Conservation (phyloP, 2,797 vertebrate genomes). For the Takifugu rubripes region DNA sequence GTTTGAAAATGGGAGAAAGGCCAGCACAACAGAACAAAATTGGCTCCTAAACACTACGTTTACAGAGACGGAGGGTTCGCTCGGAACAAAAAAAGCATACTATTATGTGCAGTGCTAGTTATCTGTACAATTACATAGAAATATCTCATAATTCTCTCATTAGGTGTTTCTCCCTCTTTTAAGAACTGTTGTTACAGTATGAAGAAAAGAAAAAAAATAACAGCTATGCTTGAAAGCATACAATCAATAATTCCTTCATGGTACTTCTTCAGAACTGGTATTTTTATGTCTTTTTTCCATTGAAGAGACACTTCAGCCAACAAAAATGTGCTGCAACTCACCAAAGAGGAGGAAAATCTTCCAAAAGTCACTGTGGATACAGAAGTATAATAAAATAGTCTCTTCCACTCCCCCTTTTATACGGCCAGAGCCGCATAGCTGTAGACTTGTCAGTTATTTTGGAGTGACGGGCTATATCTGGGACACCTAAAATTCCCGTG, state of each 20-base stretch:
- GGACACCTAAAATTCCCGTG: slow-evolving; percentile 52
- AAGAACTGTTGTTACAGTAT: slow-evolving; percentile 89
- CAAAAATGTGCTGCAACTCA: slow-evolving; percentile 76
- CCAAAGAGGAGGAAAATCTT: slow-evolving; percentile 77
- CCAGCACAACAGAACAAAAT: slow-evolving; percentile 88
- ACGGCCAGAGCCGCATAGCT: slow-evolving; percentile 56
- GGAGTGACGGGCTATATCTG: slow-evolving; percentile 49
- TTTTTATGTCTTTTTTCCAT: slow-evolving; percentile 48
- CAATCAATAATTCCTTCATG: slow-evolving; percentile 81
- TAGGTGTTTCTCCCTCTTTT: slow-evolving; percentile 81
- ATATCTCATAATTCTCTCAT: slow-evolving; percentile 90
- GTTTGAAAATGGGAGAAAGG: slow-evolving; percentile 85
- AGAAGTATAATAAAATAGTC: slow-evolving; percentile 85
- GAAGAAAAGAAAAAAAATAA: slow-evolving; percentile 74
- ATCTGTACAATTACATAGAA: slow-evolving; percentile 99
- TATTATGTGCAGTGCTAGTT: slow-evolving; percentile 97
- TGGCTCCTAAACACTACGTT: slow-evolving; percentile 85
- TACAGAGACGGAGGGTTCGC: slow-evolving; percentile 90
- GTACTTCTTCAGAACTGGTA: slow-evolving; percentile 72
- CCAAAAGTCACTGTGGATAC: slow-evolving; percentile 80
- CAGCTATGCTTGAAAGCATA: slow-evolving; percentile 84
- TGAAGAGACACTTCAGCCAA: slow-evolving; percentile 77
- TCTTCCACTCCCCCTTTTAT: slow-evolving; percentile 52
- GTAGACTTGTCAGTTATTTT: slow-evolving; percentile 59
- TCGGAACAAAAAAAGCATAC: slow-evolving; percentile 89